A percentile compares a stretch with the other conserved stretches of the same genome.
Conservation (phyloP, 1,140 invertebrate genomes). For the Delia radicum region DNA sequence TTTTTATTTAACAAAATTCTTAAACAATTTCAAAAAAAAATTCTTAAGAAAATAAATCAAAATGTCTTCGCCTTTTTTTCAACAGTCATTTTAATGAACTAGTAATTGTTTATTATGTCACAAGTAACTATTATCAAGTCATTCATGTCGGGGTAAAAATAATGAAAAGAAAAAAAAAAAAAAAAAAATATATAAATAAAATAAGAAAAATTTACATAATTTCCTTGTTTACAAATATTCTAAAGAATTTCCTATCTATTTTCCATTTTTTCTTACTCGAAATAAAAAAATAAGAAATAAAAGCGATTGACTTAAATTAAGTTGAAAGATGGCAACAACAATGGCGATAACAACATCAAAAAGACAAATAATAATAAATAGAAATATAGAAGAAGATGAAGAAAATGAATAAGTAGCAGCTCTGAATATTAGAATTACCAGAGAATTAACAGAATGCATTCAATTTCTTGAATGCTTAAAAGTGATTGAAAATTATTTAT, state of each 20-base stretch:
- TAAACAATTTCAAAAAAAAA: too few species aligned
- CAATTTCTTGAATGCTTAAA: too few species aligned
- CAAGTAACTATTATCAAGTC: slow-evolving; percentile 11
- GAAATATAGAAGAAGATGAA: not conserved
- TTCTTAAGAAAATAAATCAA: too few species aligned
- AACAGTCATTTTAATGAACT: slow-evolving; percentile 6
- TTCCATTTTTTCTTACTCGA: not conserved
- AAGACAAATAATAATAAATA: not conserved
- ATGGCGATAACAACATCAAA: slow-evolving; percentile 10
- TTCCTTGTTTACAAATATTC: slow-evolving; percentile 30
- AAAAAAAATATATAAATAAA: not conserved
- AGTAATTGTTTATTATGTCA: slow-evolving; percentile 22
- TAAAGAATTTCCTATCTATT: not conserved
- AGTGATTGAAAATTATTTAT: too few species aligned
- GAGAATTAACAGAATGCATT: too few species aligned
- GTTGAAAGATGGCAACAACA: slow-evolving; percentile 11
- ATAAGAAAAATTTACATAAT: slow-evolving; percentile 26
- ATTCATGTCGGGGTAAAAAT: slow-evolving; percentile 8
- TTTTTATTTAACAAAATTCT: too few species aligned
- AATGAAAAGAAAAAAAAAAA: not conserved
- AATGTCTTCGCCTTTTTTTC: not conserved
- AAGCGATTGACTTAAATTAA: slow-evolving; percentile 26
- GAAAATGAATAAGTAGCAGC: not conserved
- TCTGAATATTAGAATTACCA: too few species aligned
- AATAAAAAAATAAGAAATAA: not conserved